phyloP scores from a whole-genome alignment of 2,113 vertebrate genomes.

The Pluvialis apricaria region DNA sequence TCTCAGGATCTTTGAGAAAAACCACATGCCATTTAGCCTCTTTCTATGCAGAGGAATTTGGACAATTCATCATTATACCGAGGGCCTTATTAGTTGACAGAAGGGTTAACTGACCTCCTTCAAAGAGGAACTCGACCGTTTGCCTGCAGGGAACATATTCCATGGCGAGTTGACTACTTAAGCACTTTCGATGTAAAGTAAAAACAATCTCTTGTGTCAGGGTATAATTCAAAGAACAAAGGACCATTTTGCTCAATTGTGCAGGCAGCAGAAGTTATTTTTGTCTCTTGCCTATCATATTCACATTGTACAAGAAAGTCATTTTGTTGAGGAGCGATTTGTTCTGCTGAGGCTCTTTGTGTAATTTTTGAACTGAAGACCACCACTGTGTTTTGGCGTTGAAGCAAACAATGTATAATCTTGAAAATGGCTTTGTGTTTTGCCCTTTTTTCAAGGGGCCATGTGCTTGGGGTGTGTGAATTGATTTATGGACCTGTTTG shows the following conservation, averaged over 20 bases:
- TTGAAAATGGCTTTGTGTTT: conserved; percentile 38
- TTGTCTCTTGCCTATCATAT: conserved; percentile 44
- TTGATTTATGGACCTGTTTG: conserved; percentile 7
- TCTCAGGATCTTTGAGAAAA: conserved; percentile 20
- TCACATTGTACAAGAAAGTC: conserved; percentile 29
- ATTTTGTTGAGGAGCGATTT: conserved; percentile 13
- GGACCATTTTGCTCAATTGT: conserved; percentile 61
- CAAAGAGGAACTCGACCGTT: conserved; percentile 38
- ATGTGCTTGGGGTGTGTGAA: background rate
- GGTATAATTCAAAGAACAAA: conserved; percentile 60
- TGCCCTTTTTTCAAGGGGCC: background rate
- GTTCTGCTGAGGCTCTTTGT: conserved; percentile 43
- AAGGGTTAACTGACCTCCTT: conserved; percentile 66
- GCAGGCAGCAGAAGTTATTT: conserved; percentile 54
- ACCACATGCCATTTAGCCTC: background rate
- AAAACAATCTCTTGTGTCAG: conserved; percentile 64
- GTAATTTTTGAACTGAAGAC: conserved; percentile 15
- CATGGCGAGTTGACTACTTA: conserved; percentile 54
- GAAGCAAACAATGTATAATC: background rate
- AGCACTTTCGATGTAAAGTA: conserved; percentile 58
- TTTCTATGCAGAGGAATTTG: conserved; percentile 31
- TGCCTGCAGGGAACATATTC: conserved; percentile 55
- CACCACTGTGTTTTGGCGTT: conserved; percentile 28
- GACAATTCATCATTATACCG: conserved; percentile 51
- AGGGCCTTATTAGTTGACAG: conserved; percentile 41